Base-by-base conservation (phyloP, 2,888 invertebrate species). In the Drosophila limbata region DNA sequence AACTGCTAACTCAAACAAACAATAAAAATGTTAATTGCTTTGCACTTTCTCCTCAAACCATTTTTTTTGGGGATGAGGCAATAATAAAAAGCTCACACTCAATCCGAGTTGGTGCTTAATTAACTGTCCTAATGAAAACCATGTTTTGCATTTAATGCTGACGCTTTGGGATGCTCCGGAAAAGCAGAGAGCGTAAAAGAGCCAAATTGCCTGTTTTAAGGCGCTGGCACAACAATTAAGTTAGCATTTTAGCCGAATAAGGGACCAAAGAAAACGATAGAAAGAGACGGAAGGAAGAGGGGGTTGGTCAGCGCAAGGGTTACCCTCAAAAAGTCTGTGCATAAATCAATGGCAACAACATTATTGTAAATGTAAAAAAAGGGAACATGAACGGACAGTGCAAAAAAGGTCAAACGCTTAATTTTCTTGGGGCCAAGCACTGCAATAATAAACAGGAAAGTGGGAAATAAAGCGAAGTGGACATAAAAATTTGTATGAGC, bases 261-360 rank as follows among this genome's bases (percentile, higher is more conserved):
- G 67, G 79, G 73, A 83, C 77, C 60, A 11, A 28, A 11, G 9
- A 50, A 35, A 53, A 47, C 25, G 55, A 59, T 28, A 37, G 52
- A 50, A 50, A 25, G 44, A 31, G 42, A 35, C 44, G 31, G 44
- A 25, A 25, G 25, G 55, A 37, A 50, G 55, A 48, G 50, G 33
- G 15, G 10, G 8, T 15, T 11, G 21, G 33, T 2, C 31, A 25
- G 60, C 42, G 25, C 37, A 68, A 72, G 75, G 72, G 75, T 71
- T 59, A 59, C 60, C 21, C 63, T 52, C 40, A 15, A 61, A 55
- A 60, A 64, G 47, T 63, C 68, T 67, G 61, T 70, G 83, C 80
- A 86, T 86, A 89, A 86, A 86, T 86, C 85, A 88, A 89, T 89
- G 89, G 85, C 80, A 88, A 89, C 89, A 89, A 78, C 89, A 85